Percentiles rank a stretch among this genome's conserved stretches.
Conservation (phyloP, 2,797 vertebrate genomes). For the Pogonophryne albipinna region DNA sequence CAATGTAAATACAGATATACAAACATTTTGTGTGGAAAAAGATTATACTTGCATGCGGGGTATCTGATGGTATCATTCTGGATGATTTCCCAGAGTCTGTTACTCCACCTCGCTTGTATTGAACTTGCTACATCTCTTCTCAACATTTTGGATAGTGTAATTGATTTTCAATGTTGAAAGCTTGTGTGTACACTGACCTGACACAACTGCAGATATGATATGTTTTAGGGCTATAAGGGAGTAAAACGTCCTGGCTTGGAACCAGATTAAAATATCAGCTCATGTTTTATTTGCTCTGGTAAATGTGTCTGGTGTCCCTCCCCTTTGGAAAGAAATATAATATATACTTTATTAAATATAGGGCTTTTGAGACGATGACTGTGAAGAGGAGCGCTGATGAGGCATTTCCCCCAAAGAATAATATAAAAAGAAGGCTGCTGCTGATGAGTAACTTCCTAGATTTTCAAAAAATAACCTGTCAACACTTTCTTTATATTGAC, state of each 20-base stretch:
- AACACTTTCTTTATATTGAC: too few relatives aligned
- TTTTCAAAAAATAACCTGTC: background rate
- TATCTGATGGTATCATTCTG: conserved; percentile 10
- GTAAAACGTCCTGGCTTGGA: background rate
- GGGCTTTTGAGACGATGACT: background rate
- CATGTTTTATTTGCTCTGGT: conserved; percentile 1
- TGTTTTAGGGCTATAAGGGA: background rate
- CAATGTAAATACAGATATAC: background rate
- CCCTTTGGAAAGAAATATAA: background rate
- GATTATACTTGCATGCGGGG: background rate
- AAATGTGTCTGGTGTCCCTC: background rate
- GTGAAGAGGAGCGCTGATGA: background rate
- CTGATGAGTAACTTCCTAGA: background rate
- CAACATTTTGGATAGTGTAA: conserved; percentile 36
- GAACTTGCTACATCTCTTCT: conserved; percentile 29
- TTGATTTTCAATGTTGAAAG: conserved; percentile 23
- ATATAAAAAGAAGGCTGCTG: background rate
- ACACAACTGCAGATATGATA: conserved; percentile 12
- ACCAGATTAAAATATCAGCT: background rate
- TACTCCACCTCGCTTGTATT: background rate
- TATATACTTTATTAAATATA: background rate
- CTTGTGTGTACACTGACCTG: conserved; percentile 19
- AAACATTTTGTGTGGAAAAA: conserved; percentile 1
- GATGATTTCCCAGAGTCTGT: conserved; percentile 18
- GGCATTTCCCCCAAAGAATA: background rate